Evolutionary conservation across 2,888 invertebrate genomes (phyloP), one percentile per base, ranked within the genome.

Genomic region (Xanthia togata): DNA sequence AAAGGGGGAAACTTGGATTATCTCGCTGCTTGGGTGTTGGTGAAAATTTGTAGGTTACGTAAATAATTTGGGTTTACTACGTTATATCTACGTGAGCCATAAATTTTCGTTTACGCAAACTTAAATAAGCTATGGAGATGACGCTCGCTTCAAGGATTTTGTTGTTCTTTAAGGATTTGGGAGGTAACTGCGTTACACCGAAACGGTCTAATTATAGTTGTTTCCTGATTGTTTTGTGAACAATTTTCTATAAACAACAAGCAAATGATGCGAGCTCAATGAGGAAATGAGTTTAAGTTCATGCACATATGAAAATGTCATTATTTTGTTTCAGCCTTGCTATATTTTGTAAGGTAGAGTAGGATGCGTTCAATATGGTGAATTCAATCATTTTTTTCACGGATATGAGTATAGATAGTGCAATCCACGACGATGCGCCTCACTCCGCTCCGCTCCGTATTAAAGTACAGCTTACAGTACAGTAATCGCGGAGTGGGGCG

Each of bases 41-140:
- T 77, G 73, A 57, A 78, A 81, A 84, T 82, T 84, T 85, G 80
- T 80, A 76, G 67, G 76, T 69, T 76, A 80, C 68, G 64, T 79
- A 78, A 81, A 83, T 85, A 77, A 79, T 73, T 76, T 73, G 73
- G 65, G 55, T 77, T 70, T 78, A 80, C 57, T 73, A 62, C 62
- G 23, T 73, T 50, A 77, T 26, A 62, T 75, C 23, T 72, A 78
- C 78, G 78, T 67, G 68, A 70, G 63, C 60, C 57, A 77, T 85
- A 70, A 73, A 84, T 84, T 82, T 76, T 73, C 69, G 72, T 87
- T 79, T 65, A 67, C 65, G 74, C n/a, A 70, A 81, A 83, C 73
- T 82, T 82, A 73, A 84, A 87, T 85, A 78, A 78, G 81, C 72
- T 82, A 70, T 55, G 63, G 65, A 76, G 81, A 74, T 81, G 85